Base-by-base conservation (phyloP, 2,113 vertebrate genomes). In the Perca schrenkii region DNA sequence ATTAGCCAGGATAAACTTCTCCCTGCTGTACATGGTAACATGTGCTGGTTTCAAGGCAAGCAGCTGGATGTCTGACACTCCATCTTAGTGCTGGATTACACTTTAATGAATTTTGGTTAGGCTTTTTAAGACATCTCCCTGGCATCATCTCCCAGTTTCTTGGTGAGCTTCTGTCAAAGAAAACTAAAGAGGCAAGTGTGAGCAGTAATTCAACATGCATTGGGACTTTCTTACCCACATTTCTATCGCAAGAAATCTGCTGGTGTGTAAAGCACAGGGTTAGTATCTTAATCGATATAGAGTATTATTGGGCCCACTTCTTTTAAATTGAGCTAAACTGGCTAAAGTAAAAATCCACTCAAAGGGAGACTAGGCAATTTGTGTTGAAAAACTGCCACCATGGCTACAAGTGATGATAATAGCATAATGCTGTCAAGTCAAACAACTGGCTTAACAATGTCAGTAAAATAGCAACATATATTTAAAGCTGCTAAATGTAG, bases 61-160 rank as follows among this genome's bases (percentile, higher is more conserved):
- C 86, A 77, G 79, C 70, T 88, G 82, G 80, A 82, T 8, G 66
- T 65, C 84, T 69, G 74, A 82, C 1, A 22, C 75, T 58, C 47
- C 28, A 43, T 66, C 73, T 74, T 70, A 14, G 54, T 13, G 36
- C 74, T 60, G 67, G 82, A 88, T 86, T 81, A 77, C 54, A 28
- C 76, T 90, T 88, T 87, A 82, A 90, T 88, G 66, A 46, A 84
- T 83, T 83, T 77, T 43, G 50, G 83, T 80, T 65, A 49, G 65
- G 57, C 25, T 61, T 78, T 85, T 85, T 63, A 50, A 46, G 25
- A 60, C 68, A 47, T 84, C 58, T 64, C 77, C 49, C 69, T 84
- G 82, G 79, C 83, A 56, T 67, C 62, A 36, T 72, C 67, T 89
- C 74, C 65, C 31, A 53, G n/a, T 64, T 81, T 77, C 19, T 74